Percentiles rank a stretch among this genome's conserved stretches.
These are phyloP conservation scores for Hypsibius dujardini DNA, from an alignment of 1,140 invertebrate species.

Conservation along the genomic window DNA sequence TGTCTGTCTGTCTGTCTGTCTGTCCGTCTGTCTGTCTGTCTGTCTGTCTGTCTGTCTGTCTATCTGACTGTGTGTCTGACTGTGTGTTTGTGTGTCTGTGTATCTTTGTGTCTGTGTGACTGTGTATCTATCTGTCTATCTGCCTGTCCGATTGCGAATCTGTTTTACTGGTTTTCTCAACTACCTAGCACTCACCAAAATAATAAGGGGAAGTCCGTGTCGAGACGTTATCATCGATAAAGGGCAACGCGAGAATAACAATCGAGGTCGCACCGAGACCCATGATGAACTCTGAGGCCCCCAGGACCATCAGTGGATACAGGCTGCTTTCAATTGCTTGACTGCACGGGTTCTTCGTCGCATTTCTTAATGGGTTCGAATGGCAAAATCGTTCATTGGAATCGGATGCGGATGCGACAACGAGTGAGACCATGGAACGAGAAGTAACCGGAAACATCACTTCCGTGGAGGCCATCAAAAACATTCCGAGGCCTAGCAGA, in stretches of 20 bases:
- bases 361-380: not conserved
- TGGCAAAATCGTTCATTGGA: not conserved
- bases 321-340: not conserved
- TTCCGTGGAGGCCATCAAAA: conserved; percentile 13
- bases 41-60: too few species aligned
- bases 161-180: too few species aligned
- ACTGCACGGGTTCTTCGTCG: not conserved
- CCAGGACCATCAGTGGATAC: conserved; percentile 11
- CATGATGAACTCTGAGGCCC: conserved; percentile 37
- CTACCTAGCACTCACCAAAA: conserved; percentile 46
- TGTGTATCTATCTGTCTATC: too few species aligned
- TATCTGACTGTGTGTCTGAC: too few species aligned
- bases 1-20: too few species aligned
- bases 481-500: conserved; percentile 39
- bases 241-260: conserved; percentile 78
- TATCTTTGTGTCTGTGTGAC: too few species aligned
- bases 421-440: not conserved
- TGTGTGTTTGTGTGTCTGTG: too few species aligned
- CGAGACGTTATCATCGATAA: conserved; percentile 80
- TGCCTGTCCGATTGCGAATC: too few species aligned
- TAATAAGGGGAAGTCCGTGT: conserved; percentile 78
- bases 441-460: not conserved
- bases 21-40: too few species aligned
- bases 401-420: not conserved
- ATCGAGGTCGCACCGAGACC: conserved; percentile 79